phyloP scores from a whole-genome alignment of 2,113 vertebrate genomes.

The Elachura formosa region DNA sequence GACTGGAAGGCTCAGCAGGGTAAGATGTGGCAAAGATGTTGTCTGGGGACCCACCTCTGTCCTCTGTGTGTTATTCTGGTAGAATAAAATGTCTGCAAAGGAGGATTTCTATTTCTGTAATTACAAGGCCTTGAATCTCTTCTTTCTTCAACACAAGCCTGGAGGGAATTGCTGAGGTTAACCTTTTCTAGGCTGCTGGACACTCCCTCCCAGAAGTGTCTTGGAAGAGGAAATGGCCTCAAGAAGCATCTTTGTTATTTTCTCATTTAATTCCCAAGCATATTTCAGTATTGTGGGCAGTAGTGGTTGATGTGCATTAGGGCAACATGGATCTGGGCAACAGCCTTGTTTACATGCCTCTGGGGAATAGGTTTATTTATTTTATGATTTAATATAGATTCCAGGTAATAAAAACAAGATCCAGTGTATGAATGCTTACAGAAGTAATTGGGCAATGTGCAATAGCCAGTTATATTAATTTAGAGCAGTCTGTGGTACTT shows the following conservation, averaged over 20 bases:
- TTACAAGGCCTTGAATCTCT: background rate
- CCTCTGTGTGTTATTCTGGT: background rate
- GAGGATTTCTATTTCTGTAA: background rate
- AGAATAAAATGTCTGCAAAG: background rate
- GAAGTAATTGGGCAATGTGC: background rate
- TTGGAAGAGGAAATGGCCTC: background rate
- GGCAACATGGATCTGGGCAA: background rate
- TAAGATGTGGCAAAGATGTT: background rate
- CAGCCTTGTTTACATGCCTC: background rate
- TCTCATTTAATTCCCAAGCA: background rate
- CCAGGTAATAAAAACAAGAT: background rate
- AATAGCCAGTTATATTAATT: background rate
- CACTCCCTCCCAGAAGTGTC: background rate
- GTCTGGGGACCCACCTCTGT: background rate
- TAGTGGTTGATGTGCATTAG: background rate
- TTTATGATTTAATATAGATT: background rate
- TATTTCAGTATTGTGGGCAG: background rate
- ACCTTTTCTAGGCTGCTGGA: background rate
- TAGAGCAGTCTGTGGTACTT: background rate
- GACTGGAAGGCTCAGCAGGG: background rate
- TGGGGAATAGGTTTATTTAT: background rate
- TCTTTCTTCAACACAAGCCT: background rate
- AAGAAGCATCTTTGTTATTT: accelerated
- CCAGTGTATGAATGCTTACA: background rate
- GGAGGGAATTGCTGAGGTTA: background rate